Base-by-base conservation (phyloP, 2,797 vertebrate genomes). In the Danio albolineatus region DNA sequence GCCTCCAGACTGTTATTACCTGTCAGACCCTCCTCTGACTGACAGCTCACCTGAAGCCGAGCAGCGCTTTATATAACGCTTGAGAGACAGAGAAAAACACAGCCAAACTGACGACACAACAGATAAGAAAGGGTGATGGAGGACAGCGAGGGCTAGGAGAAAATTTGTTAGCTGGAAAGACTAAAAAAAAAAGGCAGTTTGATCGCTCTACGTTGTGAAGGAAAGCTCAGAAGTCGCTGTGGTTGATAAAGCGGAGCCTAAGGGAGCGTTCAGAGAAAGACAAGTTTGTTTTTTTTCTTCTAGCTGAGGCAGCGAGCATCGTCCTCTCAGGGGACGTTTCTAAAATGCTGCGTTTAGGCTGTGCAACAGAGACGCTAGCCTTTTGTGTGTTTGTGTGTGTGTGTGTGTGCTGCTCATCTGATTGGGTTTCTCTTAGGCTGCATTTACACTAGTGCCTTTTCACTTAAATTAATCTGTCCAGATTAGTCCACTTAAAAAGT, bases 21-120 rank as follows among this genome's bases (percentile, higher is more conserved):
- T 86, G 85, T 86, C 83, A 83, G 81, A 38, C 66, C 41, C 73
- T 80, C 41, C 16, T 54, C 39, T 84, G 85, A 86, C 65, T 84
- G 85, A 83, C 85, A 86, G 80, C 77, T 82, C 74, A 86, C 82
- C 85, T 80, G 82, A 57, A 44, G 41, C 6, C 53, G 10, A 56
- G 77, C 59, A 56, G 60, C 53, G 41, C 54, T 82, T 83, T 80
- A 81, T 79, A 70, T 73, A 69, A 64, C 44, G 79, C 84, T 59
- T 36, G 54, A 79, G 67, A 69, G 76, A 83, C 61, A 61, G 60
- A 76, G 36, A 83, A 69, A 81, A 77, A 67, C 72, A 69, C 78
- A 48, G 53, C 69, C 65, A 66, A 78, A 78, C 74, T 59, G 77
- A 66, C 73, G 59, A 71, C 49, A 39, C 57, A 76, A 71, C 59